Conservation (phyloP, 2,113 vertebrate species). For the Mormyrus iriodes region DNA sequence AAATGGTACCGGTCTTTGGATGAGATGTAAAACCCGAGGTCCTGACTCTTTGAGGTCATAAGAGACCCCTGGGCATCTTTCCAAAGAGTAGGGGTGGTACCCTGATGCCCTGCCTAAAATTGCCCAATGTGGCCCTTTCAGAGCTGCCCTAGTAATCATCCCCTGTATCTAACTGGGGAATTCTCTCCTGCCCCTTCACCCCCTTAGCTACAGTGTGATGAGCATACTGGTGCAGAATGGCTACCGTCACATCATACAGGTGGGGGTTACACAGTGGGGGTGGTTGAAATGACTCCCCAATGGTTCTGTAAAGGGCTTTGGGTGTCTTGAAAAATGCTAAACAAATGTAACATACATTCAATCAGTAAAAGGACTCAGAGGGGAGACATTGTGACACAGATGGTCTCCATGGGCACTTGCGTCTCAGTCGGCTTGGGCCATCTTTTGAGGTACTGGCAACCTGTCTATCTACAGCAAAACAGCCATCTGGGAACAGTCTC, state of each 20-base stretch:
- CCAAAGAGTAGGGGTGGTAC: neutral
- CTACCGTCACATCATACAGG: neutral
- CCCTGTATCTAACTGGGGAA: no score
- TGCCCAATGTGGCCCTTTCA: neutral
- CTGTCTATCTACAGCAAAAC: neutral
- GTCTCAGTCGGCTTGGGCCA: neutral
- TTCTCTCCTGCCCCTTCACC: neutral
- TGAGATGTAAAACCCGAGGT: neutral
- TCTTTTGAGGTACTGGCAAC: neutral
- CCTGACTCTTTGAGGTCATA: no score
- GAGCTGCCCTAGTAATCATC: neutral
- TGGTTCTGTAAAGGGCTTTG: no score
- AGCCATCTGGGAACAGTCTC: neutral
- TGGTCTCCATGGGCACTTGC: neutral
- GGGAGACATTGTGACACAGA: neutral
- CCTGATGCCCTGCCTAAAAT: no score
- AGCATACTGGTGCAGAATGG: no score
- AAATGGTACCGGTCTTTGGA: neutral
- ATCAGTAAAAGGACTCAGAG: neutral
- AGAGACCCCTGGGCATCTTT: no score
- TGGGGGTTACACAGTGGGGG: no score
- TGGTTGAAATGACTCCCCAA: neutral
- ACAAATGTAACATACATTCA: no score
- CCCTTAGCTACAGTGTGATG: neutral
- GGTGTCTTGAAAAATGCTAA: no score